Percentiles rank a stretch among this genome's conserved stretches.
These are phyloP conservation scores for Cirrhinus mrigala DNA, from an alignment of 2,797 vertebrate genomes.

Conservation along the genomic window DNA sequence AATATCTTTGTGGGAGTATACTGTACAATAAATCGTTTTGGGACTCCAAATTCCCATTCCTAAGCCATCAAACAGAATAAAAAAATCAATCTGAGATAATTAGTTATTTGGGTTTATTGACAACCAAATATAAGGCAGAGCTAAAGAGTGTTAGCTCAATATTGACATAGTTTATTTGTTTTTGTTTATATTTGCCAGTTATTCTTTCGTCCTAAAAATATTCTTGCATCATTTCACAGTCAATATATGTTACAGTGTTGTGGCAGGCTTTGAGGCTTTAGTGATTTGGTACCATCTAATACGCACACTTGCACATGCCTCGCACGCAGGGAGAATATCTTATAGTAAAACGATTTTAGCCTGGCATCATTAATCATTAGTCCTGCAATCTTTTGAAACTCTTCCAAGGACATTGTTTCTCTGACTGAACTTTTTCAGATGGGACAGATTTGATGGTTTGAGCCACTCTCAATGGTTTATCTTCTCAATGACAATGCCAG, in stretches of 20 bases:
- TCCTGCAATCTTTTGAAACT: slow-evolving; percentile 2
- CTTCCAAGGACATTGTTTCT: slow-evolving; percentile 17
- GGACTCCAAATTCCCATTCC: neutral
- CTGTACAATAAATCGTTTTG: neutral
- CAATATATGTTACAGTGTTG: neutral
- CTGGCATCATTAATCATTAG: slow-evolving; percentile 17
- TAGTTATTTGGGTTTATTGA: neutral
- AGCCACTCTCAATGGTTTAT: neutral
- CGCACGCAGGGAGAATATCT: slow-evolving; percentile 4
- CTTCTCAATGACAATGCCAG: neutral
- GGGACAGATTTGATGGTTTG: neutral
- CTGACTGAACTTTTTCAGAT: neutral
- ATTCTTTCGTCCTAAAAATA: neutral
- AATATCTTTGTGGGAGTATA: slow-evolving; percentile 7
- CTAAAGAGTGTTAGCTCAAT: neutral
- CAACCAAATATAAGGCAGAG: neutral
- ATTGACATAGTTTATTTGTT: neutral
- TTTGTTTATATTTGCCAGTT: neutral
- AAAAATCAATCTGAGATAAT: slow-evolving; percentile 4
- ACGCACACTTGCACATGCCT: neutral
- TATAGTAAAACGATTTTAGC: slow-evolving; percentile 18
- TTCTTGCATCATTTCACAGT: neutral
- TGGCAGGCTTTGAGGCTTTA: neutral
- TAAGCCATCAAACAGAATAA: slow-evolving; percentile 24
- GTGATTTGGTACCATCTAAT: neutral